Evolutionary conservation across 2,113 vertebrate genomes (phyloP), one percentile per base, ranked within the genome.

Genomic region (Alligator mississippiensis): DNA sequence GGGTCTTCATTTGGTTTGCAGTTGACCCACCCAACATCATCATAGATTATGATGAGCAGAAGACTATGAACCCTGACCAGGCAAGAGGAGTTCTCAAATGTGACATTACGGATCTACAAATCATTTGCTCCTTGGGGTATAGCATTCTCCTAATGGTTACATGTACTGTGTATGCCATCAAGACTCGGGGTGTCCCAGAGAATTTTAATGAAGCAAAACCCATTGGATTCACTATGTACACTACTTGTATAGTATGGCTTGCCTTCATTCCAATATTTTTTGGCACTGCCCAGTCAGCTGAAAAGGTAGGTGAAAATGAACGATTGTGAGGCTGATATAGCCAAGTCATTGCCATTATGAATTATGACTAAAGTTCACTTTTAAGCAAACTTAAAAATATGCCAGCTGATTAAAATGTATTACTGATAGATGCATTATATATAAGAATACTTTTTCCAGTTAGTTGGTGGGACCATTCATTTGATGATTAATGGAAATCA

Each of bases 251-350:
- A 95, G 99, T 99, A 4, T 99, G 99, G 99, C 98, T 99, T 87
- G 99, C 99, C 89, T 99, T 99, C 96, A 99, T 99, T 92, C 99
- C 99, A 82, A 99, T 99, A 97, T 99, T 99, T 98, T 99, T 99
- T 93, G 99, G 99, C 93, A 99, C 99, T 11, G 98, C 99, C 3
- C 99, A 99, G 96, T 99, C 99, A 87, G 98, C 99, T 0, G 99
- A 99, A 94, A 99, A 99, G 99, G 99, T 99, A 98, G 98, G 98
- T 97, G 92, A 81, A 90, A 93, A 93, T 61, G 72, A 82, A 4
- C 76, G 58, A 77, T 22, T 3, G 5, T 61, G 47, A 27, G 4
- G 11, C 84, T 80, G 84, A 13, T n/a, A 1, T 18, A 22, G 59
- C 59, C 80, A 92, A 54, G 27, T 30, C 3, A 0, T n/a, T 80